Evolutionary conservation across 2,888 invertebrate genomes (phyloP), one percentile per base, ranked within the genome.

Genomic region (Cantharis flavilabris): DNA sequence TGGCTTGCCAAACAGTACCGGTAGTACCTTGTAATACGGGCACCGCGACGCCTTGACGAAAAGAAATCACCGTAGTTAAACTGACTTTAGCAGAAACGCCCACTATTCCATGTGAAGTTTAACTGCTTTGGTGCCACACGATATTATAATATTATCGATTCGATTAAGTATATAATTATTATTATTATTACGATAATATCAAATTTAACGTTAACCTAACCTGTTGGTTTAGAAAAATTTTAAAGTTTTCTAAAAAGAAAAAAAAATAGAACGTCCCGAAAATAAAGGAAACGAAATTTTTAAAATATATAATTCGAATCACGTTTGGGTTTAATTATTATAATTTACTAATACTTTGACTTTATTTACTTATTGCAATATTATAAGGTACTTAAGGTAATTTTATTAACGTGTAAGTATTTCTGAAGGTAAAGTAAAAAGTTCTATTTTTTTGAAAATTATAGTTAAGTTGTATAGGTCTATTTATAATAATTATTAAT

Each of bases 11-110:
- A 87, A 89, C 86, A 85, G 90, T 86, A 85, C 90, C 87, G 85
- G 90, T 88, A 77, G 84, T 91, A 87, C 78, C 91, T 87, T 81
- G 89, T 88, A 86, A 85, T 88, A 72, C 90, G 87, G 85, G 91
- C 87, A 76, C 87, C 87, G 79, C 88, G 70, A 84, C 90, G 80
- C 90, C 91, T 80, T 92, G 92, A 92, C 92, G 91, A 84, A 90
- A 90, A 87, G 91, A 92, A 86, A 90, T 91, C 73, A 91, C 92
- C 76, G 91, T 92, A 84, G 90, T 92, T 79, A 89, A 91, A 87
- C 88, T 92, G 86, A 91, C 91, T 73, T 88, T 92, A 84, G 90
- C 92, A 81, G 92, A 91, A 85, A 85, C 86, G 83, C 88, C 88
- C 49, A 85, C 87, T 70, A 85, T 88, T 83, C 87, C 88, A 33